Conservation (phyloP, 2,888 invertebrate species). For the Nomada fucata region DNA sequence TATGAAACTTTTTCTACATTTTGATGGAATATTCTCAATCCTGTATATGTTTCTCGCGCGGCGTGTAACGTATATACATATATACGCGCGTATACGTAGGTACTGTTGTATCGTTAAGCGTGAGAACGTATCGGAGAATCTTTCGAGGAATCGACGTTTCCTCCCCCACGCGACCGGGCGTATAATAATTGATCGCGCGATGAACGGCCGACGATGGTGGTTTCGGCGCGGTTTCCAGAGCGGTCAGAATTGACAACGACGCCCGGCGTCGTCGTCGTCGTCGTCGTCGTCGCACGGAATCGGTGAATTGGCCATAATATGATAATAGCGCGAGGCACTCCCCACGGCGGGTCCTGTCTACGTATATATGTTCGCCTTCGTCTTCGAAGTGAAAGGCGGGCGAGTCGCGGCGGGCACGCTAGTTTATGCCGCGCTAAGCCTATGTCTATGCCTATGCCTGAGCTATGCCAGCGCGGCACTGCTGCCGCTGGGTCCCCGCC, state of each 20-base stretch:
- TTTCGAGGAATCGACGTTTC: not conserved
- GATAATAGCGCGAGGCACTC: slow-evolving; percentile 81
- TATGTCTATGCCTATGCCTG: slow-evolving; percentile 69
- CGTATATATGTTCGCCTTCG: slow-evolving; percentile 75
- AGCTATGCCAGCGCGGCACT: slow-evolving; percentile 77
- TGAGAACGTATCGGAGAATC: slow-evolving; percentile 5
- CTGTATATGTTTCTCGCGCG: no score
- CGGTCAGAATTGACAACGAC: slow-evolving; percentile 33
- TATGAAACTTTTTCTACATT: not conserved
- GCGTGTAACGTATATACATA: no score
- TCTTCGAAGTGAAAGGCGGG: slow-evolving; percentile 82
- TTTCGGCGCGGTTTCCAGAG: slow-evolving; percentile 27
- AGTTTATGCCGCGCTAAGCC: slow-evolving; percentile 66
- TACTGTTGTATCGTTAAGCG: not conserved
- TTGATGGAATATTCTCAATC: not conserved
- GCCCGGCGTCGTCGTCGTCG: slow-evolving; percentile 45
- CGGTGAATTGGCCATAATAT: slow-evolving; percentile 78
- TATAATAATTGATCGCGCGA: slow-evolving; percentile 18
- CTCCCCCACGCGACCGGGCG: not conserved
- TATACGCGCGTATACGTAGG: no score
- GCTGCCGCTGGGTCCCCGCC: slow-evolving; percentile 78
- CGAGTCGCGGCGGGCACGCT: slow-evolving; percentile 74
- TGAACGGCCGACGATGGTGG: not conserved
- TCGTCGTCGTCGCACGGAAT: slow-evolving; percentile 57
- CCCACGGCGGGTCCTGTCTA: slow-evolving; percentile 76